Base-by-base conservation (phyloP, 2,888 invertebrate genomes). In the Caradrina clavipalpis region DNA sequence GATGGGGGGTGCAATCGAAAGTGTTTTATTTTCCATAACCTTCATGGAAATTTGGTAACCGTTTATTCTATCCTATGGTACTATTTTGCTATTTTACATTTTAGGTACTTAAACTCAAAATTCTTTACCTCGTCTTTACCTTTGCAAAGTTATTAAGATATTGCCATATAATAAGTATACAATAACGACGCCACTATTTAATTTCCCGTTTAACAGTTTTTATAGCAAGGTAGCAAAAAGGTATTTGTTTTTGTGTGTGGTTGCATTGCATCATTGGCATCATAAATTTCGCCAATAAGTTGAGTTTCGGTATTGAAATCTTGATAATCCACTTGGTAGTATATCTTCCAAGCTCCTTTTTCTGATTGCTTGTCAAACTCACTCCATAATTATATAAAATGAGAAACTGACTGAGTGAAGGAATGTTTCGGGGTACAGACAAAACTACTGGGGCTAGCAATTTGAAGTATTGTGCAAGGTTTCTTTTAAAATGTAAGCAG, bases 1-100 rank as follows among this genome's bases (percentile, higher is more conserved):
- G 75, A 65, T 69, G 55, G 6, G 39, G 62, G 31, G 45, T 57
- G 65, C 47, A 59, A 69, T 62, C 54, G 71, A 72, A 79, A 78
- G 74, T 69, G 57, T 67, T 81, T 35, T 35, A 35, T 35, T 35
- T 39, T 39, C 13, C 51, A n/a, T 42, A 31, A 49, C 21, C 15
- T 26, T 10, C 7, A 47, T 17, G 5, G n/a, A 13, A 42, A 8
- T 17, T 21, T 21, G 10, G 26, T 22, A 22, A 4, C 31, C 17
- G 22, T 57, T 8, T 8, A 35, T 13, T 51, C 2, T 51, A 11
- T 57, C 45, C 21, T 8, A 2, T 31, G 2, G 11, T 50, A n/a
- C 11, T 55, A 42, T 8, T 15, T 39, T 13, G 13, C 21, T 2
- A 55, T n/a, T 39, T 39, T 8, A 13, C 26, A 4, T 26, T 13